Base-by-base conservation (phyloP, 2,888 invertebrate species). In the Athripsodes cinereus region DNA sequence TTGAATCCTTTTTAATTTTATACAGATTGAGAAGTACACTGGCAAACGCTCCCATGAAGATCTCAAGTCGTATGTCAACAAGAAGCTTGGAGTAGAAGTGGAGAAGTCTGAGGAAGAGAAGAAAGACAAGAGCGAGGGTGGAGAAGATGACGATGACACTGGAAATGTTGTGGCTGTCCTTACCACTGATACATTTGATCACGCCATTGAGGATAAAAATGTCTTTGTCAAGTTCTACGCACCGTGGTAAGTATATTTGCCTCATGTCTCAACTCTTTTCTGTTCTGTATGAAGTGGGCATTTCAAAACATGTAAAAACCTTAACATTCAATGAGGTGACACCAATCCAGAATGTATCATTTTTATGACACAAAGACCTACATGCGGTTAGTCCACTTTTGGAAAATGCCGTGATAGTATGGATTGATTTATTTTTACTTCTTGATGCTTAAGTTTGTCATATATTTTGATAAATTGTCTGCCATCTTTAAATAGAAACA, bases 151-250 rank as follows among this genome's bases (percentile, higher is more conserved):
- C 13, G 50, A 49, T 51, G 59, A 52, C 19, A 19, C 19, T 6
- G 19, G 52, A 19, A 58, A 50, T 35, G 46, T 82, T 1, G 85
- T 86, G 1, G 73, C 83, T 6, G 75, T 81, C 47, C 78, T 93
- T 59, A 86, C 82, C 0, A 85, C 84, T 22, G 85, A 87, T 52
- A 86, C 82, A 57, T 94, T 93, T 68, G 81, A 86, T 44, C 79
- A 85, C 31, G 84, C 83, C 55, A 76, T 90, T 40, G 81, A 86
- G 64, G 83, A 81, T 21, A 90, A 90, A 54, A 71, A 88, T 26
- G 85, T 88, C 0, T 92, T 93, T 68, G 83, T 94, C 22, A 91
- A 93, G 72, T 94, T 90, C 70, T 94, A 87, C 75, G 92, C 92
- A 2, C 92, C 94, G 1, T 94, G 93, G 93, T 84, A 73, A 72